Percentiles rank a stretch among this genome's conserved stretches.
These are phyloP conservation scores for Vicugna pacos DNA, from an alignment of 2,113 vertebrate species.

Conservation along the genomic window DNA sequence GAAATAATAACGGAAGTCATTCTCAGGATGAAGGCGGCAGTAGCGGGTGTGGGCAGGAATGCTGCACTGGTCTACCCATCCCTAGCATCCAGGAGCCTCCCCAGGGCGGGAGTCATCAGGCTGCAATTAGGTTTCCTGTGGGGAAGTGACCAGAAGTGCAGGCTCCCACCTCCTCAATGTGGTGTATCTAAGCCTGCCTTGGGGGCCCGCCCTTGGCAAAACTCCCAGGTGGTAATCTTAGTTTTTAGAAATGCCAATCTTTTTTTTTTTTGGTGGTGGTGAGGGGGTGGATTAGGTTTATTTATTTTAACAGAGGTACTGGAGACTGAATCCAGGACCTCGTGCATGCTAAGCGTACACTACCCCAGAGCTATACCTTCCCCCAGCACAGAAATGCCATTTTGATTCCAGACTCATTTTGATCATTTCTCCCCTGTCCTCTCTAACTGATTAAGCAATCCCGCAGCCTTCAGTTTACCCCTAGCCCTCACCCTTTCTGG, in stretches of 20 bases:
- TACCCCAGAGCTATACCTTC: too few species aligned
- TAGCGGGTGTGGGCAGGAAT: background rate
- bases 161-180: background rate
- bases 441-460: background rate
- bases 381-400: too few species aligned
- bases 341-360: too few species aligned
- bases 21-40: background rate
- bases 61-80: background rate
- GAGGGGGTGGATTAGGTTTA: too few species aligned
- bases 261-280: too few species aligned
- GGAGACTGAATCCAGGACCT: too few species aligned
- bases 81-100: background rate
- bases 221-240: background rate
- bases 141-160: background rate
- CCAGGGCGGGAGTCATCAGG: accelerated
- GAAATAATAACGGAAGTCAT: background rate
- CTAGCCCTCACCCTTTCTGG: background rate
- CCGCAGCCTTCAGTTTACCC: background rate
- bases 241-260: conserved; percentile 51
- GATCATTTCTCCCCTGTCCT: background rate
- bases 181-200: background rate
- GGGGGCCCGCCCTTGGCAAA: background rate
- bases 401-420: background rate
- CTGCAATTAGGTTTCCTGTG: background rate
- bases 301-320: too few species aligned